Percentiles rank a stretch among this genome's conserved stretches.
Conservation (phyloP, 2,888 invertebrate genomes). For the Chydorus sphaericus region DNA sequence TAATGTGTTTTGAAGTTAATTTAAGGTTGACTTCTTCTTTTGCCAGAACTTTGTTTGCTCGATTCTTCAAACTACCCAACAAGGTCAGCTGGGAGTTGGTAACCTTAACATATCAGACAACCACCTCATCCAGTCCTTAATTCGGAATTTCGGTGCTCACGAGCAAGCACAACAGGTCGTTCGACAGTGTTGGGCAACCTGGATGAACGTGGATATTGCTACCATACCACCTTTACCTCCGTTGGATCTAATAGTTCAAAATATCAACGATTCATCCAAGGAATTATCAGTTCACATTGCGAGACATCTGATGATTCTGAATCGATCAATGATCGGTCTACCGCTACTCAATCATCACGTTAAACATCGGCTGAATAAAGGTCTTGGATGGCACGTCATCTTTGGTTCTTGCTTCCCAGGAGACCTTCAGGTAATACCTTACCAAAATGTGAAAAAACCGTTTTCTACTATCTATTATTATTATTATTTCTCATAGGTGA, state of each 20-base stretch:
- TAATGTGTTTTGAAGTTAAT: too few species aligned
- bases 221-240: background rate
- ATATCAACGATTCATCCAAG: background rate
- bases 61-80: background rate
- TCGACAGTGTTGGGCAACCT: background rate
- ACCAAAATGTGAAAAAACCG: too few species aligned
- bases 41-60: constrained; percentile 8
- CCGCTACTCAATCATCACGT: constrained; percentile 3
- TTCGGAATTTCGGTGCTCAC: constrained; percentile 7
- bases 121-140: background rate
- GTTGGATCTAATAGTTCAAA: background rate
- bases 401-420: constrained; percentile 9
- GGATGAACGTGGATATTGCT: background rate
- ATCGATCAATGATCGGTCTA: background rate
- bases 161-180: background rate
- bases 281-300: constrained; percentile 5
- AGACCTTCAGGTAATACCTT: constrained; percentile 6
- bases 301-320: constrained; percentile 9
- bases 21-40: too few species aligned
- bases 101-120: background rate
- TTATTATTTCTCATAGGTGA: too few species aligned
- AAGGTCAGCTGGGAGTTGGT: too few species aligned
- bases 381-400: constrained; percentile 2
- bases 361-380: background rate
- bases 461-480: too few species aligned